Percentiles rank a stretch among this genome's conserved stretches.
Evolutionary conservation across 2,113 vertebrate species (phyloP).

Genomic region (Ammospiza caudacuta): DNA sequence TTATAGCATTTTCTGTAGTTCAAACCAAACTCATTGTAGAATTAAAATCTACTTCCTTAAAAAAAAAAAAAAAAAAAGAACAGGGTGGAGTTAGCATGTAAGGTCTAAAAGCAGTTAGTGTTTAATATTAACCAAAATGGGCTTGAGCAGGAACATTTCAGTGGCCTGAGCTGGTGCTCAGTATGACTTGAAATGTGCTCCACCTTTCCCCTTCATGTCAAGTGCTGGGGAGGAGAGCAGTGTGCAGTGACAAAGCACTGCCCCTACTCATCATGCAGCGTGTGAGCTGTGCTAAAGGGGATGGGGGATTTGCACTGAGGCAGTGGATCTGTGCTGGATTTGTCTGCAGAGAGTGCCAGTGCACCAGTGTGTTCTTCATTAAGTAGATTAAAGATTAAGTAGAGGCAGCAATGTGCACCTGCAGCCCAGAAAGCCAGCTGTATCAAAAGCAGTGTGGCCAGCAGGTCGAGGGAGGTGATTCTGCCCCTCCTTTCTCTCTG

Average conservation of each 20-base stretch:
- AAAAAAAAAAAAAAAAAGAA: rapidly evolving
- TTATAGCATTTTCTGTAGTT: background rate
- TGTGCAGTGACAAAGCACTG: background rate
- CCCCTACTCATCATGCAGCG: background rate
- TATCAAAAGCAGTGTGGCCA: background rate
- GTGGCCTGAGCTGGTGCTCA: background rate
- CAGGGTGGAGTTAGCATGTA: background rate
- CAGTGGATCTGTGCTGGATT: background rate
- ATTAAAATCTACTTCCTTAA: background rate
- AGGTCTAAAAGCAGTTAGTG: background rate
- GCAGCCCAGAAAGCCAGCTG: background rate
- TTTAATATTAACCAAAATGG: background rate
- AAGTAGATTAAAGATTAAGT: background rate
- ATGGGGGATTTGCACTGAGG: background rate
- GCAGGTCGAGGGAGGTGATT: background rate
- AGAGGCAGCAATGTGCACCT: background rate
- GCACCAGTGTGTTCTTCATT: background rate
- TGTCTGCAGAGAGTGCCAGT: background rate
- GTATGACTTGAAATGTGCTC: background rate
- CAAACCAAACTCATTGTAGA: background rate
- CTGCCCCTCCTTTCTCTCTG: background rate
- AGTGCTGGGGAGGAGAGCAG: background rate
- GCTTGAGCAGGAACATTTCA: background rate
- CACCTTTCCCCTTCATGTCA: rapidly evolving
- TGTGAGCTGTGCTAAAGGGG: background rate